phyloP scores from a whole-genome alignment of 2,797 vertebrate genomes.

The Dallia pectoralis region DNA sequence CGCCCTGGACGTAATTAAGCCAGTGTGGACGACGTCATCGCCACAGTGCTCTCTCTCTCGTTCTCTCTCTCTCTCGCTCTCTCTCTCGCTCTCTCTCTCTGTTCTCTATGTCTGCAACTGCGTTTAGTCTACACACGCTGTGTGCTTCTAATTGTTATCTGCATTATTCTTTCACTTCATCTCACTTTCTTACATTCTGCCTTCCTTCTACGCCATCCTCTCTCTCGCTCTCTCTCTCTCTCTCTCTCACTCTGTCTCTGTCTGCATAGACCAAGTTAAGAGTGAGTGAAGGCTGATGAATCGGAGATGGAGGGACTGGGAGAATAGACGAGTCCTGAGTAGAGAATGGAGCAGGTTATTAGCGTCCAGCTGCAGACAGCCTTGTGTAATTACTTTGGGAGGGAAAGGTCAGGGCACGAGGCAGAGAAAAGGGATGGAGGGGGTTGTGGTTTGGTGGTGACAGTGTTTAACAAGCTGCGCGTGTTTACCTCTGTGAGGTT shows the following conservation, averaged over 20 bases:
- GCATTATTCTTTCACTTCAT: not conserved
- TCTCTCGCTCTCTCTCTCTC: not conserved
- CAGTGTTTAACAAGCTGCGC: not conserved
- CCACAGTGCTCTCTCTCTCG: slow-evolving; percentile 34
- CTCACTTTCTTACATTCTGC: not conserved
- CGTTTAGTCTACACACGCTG: not conserved
- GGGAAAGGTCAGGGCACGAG: slow-evolving; percentile 40
- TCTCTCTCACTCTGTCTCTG: slow-evolving; percentile 12
- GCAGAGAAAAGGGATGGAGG: not conserved
- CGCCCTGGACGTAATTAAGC: slow-evolving; percentile 90
- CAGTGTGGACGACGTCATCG: slow-evolving; percentile 82
- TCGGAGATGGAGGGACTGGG: slow-evolving; percentile 36
- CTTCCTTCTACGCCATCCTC: no score
- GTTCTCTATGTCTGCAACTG: no score
- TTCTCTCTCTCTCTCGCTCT: slow-evolving; percentile 19
- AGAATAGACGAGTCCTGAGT: slow-evolving; percentile 6
- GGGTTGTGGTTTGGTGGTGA: not conserved
- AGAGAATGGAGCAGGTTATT: slow-evolving; percentile 56
- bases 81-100: slow-evolving; percentile 20
- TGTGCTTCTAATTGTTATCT: not conserved
- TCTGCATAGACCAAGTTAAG: not conserved
- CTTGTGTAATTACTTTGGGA: slow-evolving; percentile 64
- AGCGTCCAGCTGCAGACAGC: slow-evolving; percentile 70
- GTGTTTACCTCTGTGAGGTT: not conserved
- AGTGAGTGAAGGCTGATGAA: not conserved